These are phyloP conservation scores for Oenanthe melanoleuca DNA, from an alignment of 2,113 vertebrate species.

Conservation along the genomic window DNA sequence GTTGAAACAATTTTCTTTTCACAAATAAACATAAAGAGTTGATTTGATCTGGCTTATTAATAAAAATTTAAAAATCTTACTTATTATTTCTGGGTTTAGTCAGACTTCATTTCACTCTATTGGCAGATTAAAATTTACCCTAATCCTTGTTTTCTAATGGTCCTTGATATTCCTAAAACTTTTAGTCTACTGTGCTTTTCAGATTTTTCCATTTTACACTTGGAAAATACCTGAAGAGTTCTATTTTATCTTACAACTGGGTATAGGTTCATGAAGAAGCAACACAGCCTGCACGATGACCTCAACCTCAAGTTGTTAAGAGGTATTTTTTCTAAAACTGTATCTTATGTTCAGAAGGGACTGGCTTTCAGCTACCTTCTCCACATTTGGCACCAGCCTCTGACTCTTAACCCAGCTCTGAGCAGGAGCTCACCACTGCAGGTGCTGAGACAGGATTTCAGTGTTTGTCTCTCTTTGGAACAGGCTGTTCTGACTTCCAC, in stretches of 20 bases:
- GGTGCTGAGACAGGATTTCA: accelerated
- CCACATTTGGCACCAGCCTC: background rate
- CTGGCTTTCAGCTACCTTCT: background rate
- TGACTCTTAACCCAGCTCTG: background rate
- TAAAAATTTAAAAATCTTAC: background rate
- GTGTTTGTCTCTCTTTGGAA: background rate
- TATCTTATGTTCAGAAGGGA: background rate
- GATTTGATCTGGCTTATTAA: background rate
- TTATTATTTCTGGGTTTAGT: background rate
- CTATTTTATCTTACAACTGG: background rate
- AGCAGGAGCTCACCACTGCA: background rate
- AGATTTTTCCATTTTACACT: background rate
- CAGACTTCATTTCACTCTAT: background rate
- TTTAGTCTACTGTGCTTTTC: background rate
- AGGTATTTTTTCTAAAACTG: background rate
- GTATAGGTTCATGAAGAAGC: background rate
- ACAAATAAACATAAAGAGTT: background rate
- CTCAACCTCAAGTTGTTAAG: background rate
- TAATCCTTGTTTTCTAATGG: background rate
- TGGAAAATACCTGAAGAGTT: background rate
- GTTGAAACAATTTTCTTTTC: background rate
- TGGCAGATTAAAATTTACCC: background rate
- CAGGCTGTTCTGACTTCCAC: background rate
- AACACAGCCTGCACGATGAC: background rate
- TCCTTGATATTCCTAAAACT: background rate